Evolutionary conservation across 2,797 vertebrate genomes (phyloP).

Genomic region (Scleropages formosus): DNA sequence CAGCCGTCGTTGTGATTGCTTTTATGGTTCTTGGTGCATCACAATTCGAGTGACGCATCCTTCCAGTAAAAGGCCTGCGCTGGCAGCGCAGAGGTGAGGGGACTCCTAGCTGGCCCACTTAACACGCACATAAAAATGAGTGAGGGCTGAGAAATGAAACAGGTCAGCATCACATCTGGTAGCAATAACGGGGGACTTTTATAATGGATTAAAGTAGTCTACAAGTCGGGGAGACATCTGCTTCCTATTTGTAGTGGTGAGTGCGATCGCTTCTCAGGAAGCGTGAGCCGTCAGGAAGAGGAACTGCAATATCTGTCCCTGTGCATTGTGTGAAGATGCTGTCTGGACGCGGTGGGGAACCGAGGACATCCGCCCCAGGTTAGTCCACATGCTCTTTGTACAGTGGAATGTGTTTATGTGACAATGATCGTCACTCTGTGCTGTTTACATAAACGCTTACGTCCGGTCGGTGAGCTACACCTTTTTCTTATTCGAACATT

Average conservation of each 20-base stretch:
- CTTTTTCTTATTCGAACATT: no score
- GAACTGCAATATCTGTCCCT: not conserved
- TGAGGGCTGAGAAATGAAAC: not conserved
- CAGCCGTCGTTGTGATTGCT: not conserved
- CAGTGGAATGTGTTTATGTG: not conserved
- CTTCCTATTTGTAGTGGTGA: not conserved
- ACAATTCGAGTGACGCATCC: not conserved
- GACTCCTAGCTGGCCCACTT: not conserved
- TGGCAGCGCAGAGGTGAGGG: not conserved
- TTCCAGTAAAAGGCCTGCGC: not conserved
- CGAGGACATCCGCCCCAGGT: not conserved
- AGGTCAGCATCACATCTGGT: conserved; percentile 20
- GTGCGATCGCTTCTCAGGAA: not conserved
- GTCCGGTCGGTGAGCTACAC: no score
- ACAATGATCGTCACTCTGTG: no score
- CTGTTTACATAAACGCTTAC: no score
- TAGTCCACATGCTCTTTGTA: not conserved
- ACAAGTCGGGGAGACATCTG: conserved; percentile 19
- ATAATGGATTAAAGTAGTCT: conserved; percentile 14
- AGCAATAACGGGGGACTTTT: conserved; percentile 7
- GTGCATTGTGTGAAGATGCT: not conserved
- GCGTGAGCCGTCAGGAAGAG: not conserved
- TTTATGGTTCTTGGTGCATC: not conserved
- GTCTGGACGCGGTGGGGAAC: not conserved
- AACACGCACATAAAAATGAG: conserved; percentile 2